Conservation (phyloP, 1,140 invertebrate species). For the Platorchestia sp. region DNA sequence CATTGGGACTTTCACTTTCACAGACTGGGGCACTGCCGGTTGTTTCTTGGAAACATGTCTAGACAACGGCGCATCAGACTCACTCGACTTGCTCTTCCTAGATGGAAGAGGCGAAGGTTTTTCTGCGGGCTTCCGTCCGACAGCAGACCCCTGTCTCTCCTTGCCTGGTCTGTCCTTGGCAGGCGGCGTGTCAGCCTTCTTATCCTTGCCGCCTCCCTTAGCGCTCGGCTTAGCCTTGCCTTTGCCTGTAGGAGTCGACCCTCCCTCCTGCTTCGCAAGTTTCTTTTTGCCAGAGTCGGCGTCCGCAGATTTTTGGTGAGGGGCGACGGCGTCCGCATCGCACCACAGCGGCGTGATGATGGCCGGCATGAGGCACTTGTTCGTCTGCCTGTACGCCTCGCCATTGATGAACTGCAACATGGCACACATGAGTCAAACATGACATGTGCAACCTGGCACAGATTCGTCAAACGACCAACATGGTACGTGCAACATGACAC, state of each 20-base stretch:
- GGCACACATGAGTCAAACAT: background rate
- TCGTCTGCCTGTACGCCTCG: background rate
- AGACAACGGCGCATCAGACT: background rate
- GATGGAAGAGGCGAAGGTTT: background rate
- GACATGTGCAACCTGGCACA: background rate
- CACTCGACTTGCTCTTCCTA: background rate
- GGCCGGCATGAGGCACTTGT: background rate
- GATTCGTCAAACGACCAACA: background rate
- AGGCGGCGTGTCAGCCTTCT: background rate
- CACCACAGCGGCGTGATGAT: background rate
- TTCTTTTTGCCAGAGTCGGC: background rate
- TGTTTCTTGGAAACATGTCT: background rate
- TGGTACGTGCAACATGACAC: background rate
- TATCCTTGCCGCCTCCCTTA: background rate
- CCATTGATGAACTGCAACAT: conserved; percentile 17
- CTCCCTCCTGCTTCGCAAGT: background rate
- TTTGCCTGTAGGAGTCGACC: background rate
- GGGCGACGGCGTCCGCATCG: background rate
- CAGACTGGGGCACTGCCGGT: background rate
- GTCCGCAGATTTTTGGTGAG: background rate
- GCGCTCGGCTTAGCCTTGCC: background rate
- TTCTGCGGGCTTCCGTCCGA: background rate
- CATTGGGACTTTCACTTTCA: background rate
- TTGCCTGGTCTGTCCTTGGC: background rate
- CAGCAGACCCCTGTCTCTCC: background rate